Percentiles rank a stretch among this genome's conserved stretches.
These are phyloP conservation scores for Oryzias javanicus DNA, from an alignment of 2,113 vertebrate species.

Conservation along the genomic window DNA sequence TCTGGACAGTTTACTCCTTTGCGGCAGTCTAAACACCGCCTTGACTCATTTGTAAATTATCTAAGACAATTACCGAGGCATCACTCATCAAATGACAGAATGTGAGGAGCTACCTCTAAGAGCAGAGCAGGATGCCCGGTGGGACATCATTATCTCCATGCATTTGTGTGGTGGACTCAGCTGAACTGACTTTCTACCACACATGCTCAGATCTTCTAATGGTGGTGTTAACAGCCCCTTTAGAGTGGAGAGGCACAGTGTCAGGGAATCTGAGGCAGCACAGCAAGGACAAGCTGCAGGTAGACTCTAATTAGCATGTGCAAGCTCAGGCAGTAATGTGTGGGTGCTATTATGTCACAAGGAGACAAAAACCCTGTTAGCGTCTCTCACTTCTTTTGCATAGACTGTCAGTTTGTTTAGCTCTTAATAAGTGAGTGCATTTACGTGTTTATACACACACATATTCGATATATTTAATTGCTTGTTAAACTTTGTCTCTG, in stretches of 20 bases:
- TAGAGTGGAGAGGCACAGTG: slow-evolving; percentile 5
- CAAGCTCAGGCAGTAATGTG: slow-evolving; percentile 4
- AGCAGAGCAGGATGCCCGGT: slow-evolving; percentile 11
- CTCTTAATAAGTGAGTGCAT: slow-evolving; percentile 11
- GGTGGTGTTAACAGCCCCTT: slow-evolving; percentile 28
- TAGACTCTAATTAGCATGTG: slow-evolving; percentile 41
- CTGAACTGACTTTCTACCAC: slow-evolving; percentile 15
- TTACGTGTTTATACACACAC: not conserved
- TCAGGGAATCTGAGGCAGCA: slow-evolving; percentile 23
- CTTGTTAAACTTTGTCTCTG: not conserved
- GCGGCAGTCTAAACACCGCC: too few relatives aligned
- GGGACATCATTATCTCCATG: slow-evolving; percentile 44
- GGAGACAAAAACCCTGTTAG: slow-evolving; percentile 27
- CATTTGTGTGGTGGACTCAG: slow-evolving; percentile 20
- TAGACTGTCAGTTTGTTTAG: not conserved
- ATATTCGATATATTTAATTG: not conserved
- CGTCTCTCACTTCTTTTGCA: slow-evolving; percentile 9
- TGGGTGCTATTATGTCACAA: slow-evolving; percentile 12
- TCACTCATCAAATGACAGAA: slow-evolving; percentile 1
- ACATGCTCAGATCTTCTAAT: slow-evolving; percentile 28
- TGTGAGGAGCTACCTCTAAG: slow-evolving; percentile 23
- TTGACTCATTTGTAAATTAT: too few relatives aligned
- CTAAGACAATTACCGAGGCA: too few relatives aligned
- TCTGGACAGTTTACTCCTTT: too few relatives aligned
- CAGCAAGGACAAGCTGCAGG: slow-evolving; percentile 17